Evolutionary conservation across 2,888 invertebrate genomes (phyloP).

Genomic region (Stenichneumon culpator): DNA sequence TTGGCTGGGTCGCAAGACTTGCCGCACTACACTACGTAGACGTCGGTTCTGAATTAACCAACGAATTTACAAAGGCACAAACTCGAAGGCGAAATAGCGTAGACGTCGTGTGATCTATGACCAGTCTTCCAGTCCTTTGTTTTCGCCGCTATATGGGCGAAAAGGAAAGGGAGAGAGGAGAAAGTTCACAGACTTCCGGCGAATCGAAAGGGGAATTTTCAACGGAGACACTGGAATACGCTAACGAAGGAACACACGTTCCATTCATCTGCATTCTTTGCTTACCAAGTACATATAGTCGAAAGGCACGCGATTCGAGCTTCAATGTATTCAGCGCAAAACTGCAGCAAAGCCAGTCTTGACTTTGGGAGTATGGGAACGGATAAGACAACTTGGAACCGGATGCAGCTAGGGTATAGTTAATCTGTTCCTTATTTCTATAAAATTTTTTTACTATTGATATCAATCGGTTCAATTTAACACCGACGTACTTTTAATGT

Average conservation of each 20-base stretch:
- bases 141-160: constrained; percentile 40
- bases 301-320: constrained; percentile 44
- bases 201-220: constrained; percentile 54
- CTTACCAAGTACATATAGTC: constrained; percentile 27
- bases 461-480: neutral
- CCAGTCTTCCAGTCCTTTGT: constrained; percentile 57
- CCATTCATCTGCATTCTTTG: constrained; percentile 62
- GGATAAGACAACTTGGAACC: neutral
- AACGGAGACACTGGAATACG: constrained; percentile 52
- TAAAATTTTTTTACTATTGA: too few species aligned
- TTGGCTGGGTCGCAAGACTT: constrained; percentile 35
- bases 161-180: neutral
- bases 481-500: neutral
- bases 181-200: constrained; percentile 51
- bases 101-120: constrained; percentile 51
- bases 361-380: neutral
- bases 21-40: constrained; percentile 9
- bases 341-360: neutral
- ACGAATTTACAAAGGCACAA: constrained; percentile 52
- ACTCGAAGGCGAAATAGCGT: neutral
- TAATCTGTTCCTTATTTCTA: neutral
- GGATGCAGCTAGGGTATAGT: neutral
- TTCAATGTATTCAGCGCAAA: constrained; percentile 27
- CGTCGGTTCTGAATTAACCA: constrained; percentile 52
- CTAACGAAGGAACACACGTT: constrained; percentile 50